phyloP scores from a whole-genome alignment of 1,140 invertebrate genomes.

The Coenobita brevimanus region DNA sequence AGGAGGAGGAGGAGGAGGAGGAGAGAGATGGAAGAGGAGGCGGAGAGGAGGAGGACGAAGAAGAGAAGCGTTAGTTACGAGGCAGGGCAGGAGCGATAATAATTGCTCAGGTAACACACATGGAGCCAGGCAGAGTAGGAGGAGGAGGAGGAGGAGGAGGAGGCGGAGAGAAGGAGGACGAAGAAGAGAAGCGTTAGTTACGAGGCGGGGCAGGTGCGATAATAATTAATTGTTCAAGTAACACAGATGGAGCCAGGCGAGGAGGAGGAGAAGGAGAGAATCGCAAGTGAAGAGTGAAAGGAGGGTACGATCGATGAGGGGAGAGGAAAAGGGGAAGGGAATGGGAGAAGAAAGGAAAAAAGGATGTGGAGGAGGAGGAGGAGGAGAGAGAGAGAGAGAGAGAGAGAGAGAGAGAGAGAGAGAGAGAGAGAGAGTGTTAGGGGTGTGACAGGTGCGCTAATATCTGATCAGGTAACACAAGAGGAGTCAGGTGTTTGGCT shows the following conservation, averaged over 20 bases:
- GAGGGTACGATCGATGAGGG: too few relatives aligned
- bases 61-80: not conserved
- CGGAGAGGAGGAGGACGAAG: not conserved
- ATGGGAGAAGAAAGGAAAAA: too few relatives aligned
- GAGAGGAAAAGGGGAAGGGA: not conserved
- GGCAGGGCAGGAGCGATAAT: not conserved
- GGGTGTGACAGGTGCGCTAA: too few relatives aligned
- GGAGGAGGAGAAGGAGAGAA: not conserved
- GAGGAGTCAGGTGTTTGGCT: too few relatives aligned
- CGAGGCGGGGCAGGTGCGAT: too few relatives aligned
- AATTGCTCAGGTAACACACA: not conserved
- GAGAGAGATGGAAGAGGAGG: not conserved
- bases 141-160: not conserved
- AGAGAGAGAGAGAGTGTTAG: too few relatives aligned
- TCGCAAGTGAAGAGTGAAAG: not conserved
- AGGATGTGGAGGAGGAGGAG: too few relatives aligned
- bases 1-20: not conserved
- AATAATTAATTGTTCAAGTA: too few relatives aligned
- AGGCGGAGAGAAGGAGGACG: too few relatives aligned
- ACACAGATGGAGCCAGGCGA: not conserved
- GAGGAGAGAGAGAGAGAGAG: not conserved
- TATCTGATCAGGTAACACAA: too few relatives aligned
- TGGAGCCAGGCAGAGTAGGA: not conserved
- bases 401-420: not conserved
- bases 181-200: too few relatives aligned